Evolutionary conservation across 92 coral and sea anemone species (phyloP), one percentile per base, ranked within the genome.

Genomic region (Epizoanthus ramosus): DNA sequence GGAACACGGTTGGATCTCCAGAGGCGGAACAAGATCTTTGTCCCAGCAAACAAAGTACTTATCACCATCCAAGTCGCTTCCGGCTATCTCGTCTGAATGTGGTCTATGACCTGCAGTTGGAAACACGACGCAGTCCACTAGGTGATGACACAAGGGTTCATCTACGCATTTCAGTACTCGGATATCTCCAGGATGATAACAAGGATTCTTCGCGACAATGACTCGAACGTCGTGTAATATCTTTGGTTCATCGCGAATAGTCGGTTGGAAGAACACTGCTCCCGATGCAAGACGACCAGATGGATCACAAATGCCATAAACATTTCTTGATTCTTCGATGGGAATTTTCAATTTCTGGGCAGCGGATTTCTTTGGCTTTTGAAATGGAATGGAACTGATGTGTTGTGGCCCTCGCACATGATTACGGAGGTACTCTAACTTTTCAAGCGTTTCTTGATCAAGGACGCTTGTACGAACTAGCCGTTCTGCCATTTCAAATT

Each of bases 11-110:
- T 71, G 75, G 35, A 52, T 53, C 37, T 81, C 88, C 57, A 59
- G 39, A 22, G 31, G 28, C 3, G 98, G 98, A 47, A 94, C 84
- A 7, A 94, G 90, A 18, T 94, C 98, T 0, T 86, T 43, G 67
- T 94, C 98, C 98, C 98, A 94, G 72, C 94, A 88, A 31, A 94
- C 91, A 85, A 94, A 94, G 88, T 68, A 94, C 85, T 92, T 94
- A 65, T 94, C 98, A 21, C 98, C 98, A 66, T 94, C 98, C 3
- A 94, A 89, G 81, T 94, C 98, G 68, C 96, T 92, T 23, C 98
- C 98, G 17, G 98, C 98, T 37, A 94, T 94, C 81, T 94, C 98
- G 75, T 94, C 98, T 4, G 98, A 77, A 66, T 94, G 98, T 5
- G 98, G 98, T 61, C 98, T 63, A 25, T 68, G 63, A n/a, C 98